Evolutionary conservation across 2,797 vertebrate genomes (phyloP).

Genomic region (Staurois parvus): DNA sequence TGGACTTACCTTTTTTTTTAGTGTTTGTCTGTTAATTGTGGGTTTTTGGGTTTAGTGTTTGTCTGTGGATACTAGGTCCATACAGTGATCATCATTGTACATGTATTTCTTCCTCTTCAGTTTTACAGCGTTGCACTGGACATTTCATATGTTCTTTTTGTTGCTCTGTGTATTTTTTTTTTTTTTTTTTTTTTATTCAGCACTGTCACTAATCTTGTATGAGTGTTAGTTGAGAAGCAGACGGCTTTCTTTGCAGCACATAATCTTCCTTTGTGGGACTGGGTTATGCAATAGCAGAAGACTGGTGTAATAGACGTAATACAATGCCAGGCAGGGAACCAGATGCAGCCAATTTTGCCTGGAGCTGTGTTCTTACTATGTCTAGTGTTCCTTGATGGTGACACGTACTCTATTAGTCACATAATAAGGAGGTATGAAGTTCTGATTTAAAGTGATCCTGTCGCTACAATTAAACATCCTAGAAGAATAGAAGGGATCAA

Average conservation of each 20-base stretch:
- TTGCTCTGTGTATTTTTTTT: too few relatives aligned
- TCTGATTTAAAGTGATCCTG: constrained; percentile 14
- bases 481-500: neutral
- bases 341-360: constrained; percentile 15
- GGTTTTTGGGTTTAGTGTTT: too few relatives aligned
- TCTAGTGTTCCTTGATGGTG: constrained; percentile 26
- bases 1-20: too few relatives aligned
- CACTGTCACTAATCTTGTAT: neutral
- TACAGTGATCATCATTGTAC: too few relatives aligned
- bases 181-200: neutral
- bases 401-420: constrained; percentile 18
- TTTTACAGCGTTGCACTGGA: too few relatives aligned
- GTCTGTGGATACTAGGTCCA: too few relatives aligned
- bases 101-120: too few relatives aligned
- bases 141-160: too few relatives aligned
- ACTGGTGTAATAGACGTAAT: constrained; percentile 32
- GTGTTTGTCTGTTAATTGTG: too few relatives aligned
- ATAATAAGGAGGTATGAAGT: constrained; percentile 38
- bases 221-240: constrained; percentile 4
- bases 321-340: constrained; percentile 30
- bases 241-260: constrained; percentile 2
- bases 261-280: constrained; percentile 20
- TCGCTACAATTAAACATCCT: neutral
- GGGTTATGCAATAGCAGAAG: constrained; percentile 32
- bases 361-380: constrained; percentile 20